Evolutionary conservation across 92 coral and sea anemone species (phyloP), one percentile per base, ranked within the genome.

Genomic region (Porites evermanni): DNA sequence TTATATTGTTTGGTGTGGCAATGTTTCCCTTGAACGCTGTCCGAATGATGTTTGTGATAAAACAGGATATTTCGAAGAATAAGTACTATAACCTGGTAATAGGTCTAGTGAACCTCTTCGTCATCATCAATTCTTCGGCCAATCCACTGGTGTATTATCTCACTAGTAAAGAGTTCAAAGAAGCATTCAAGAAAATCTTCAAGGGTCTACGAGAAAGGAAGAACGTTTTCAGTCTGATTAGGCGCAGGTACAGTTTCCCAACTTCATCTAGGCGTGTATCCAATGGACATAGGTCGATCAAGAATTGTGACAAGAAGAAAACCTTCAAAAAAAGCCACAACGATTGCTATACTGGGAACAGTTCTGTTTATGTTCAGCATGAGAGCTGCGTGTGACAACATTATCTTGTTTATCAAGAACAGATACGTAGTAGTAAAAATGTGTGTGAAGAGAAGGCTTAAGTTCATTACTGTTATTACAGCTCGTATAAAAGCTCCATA

Each of bases 81-180:
- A 44, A 86, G 47, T 94, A 84, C 60, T 89, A 71, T 32, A 51
- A 79, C 77, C 67, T 89, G 29, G 61, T 85, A n/a, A 56, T 92
- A 7, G 89, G 90, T 54, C 89, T 89, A 12, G 77, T 94, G 52
- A 87, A 85, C 50, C 32, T 92, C 32, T 90, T 88, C 50, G 92
- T 94, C 5, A 83, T 92, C 12, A 53, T 89, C 51, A 94, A 94
- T 60, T 94, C 97, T 0, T 90, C 97, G 1, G 84, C 88, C 23
- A 93, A 94, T 65, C 97, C 97, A 2, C 70, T 94, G 19, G 88
- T 94, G 67, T 94, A 94, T 80, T 92, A 88, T 13, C 66, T 94
- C 79, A 89, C 88, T 47, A 94, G 97, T 59, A 89, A 77, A 67
- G 97, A 94, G 73, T 94, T 94, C 78, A 73, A 87, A 63, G 88